Conservation (phyloP, 2,113 vertebrate species). For the Petromus typicus region DNA sequence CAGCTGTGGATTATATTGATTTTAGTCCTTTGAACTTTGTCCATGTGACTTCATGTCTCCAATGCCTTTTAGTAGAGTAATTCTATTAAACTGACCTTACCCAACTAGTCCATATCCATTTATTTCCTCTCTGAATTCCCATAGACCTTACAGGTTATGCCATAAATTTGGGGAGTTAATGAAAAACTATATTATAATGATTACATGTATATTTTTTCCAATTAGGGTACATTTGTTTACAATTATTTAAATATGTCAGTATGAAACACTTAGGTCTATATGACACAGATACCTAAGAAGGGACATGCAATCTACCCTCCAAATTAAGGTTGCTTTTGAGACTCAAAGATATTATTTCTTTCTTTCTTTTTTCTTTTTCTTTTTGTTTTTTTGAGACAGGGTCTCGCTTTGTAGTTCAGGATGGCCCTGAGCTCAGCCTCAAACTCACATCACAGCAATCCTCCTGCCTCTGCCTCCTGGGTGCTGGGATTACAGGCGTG, state of each 20-base stretch:
- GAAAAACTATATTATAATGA: constrained; percentile 13
- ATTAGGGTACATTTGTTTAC: background rate
- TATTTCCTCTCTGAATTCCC: background rate
- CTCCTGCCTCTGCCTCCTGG: too few relatives aligned
- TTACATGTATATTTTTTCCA: background rate
- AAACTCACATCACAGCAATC: too few relatives aligned
- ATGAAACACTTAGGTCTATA: background rate
- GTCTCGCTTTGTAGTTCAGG: too few relatives aligned
- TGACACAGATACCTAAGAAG: background rate
- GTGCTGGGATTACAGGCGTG: too few relatives aligned
- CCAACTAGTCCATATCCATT: background rate
- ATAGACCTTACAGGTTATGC: background rate
- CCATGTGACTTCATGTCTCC: background rate
- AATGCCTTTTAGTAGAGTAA: background rate
- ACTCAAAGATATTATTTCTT: constrained; percentile 41
- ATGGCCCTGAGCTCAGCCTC: too few relatives aligned
- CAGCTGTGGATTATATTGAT: background rate
- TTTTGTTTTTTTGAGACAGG: too few relatives aligned
- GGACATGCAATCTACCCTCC: background rate
- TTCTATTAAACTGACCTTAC: background rate
- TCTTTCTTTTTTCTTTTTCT: too few relatives aligned
- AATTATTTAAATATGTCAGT: background rate
- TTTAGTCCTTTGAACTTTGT: background rate
- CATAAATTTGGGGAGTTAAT: background rate
- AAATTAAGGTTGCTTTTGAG: background rate